Base-by-base conservation (phyloP, 2,797 vertebrate genomes). In the Meriones psammophilus region DNA sequence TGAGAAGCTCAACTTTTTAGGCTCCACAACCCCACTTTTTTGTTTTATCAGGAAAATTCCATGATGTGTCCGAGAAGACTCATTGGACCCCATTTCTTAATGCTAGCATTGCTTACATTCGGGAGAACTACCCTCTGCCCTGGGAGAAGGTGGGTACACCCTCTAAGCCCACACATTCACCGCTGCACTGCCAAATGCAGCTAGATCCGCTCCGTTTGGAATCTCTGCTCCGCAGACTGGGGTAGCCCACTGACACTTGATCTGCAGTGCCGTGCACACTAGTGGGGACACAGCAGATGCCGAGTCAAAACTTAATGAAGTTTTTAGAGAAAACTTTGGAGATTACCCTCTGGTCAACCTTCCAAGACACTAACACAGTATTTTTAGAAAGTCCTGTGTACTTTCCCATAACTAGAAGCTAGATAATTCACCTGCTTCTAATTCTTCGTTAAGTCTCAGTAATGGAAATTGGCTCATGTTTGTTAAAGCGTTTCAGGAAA, bases 21-120 rank as follows among this genome's bases (percentile, higher is more conserved):
- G 36, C 20, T 92, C 91, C 93, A 88, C 39, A 69, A 12, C 0
- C 7, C 12, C 60, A 46, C 66, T 89, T 84, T 86, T 96, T 80
- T 95, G 46, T 96, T 83, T 83, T 84, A 18, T 90, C 89, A 99
- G 99, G 98, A 83, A 96, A 87, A 89, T 99, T 97, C 81, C 98
- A 97, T 89, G 96, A 97, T 2, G 98, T 99, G n/a, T 98, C 98
- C 28, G 99, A 99, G 97, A 98, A 98, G 46, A 98, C 98, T 42
- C 99, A 99, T 54, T 99, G 98, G 99, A 98, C 98, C 26, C 98
- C 99, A 1, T 99, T 99, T 96, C 98, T 99, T 58, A 98, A 95
- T 13, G 92, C 98, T 26, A 99, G 98, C 58, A 24, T 99, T 84
- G 95, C 98, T 28, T 99, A 98, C 46, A 98, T 99, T 92, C 98